phyloP scores from a whole-genome alignment of 2,888 invertebrate species.

The Galeruca laticollis region DNA sequence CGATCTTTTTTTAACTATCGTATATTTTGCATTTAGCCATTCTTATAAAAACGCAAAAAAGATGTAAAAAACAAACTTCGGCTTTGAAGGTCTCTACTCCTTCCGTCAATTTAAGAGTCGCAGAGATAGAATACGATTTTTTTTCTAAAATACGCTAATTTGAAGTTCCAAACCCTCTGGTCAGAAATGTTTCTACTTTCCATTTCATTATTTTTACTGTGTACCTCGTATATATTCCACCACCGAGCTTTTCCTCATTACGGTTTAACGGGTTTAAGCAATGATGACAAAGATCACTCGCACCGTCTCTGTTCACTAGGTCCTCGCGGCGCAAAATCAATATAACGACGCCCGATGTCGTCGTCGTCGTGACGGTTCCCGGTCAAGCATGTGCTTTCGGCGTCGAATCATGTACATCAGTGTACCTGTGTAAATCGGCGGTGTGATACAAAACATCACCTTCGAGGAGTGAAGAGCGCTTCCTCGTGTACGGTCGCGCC shows the following conservation, averaged over 20 bases:
- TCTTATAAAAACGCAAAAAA: too few species aligned
- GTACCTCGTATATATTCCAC: neutral
- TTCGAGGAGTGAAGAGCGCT: slow-evolving; percentile 53
- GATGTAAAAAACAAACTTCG: too few species aligned
- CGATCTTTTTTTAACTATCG: too few species aligned
- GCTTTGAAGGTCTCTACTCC: too few species aligned
- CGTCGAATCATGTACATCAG: slow-evolving; percentile 47
- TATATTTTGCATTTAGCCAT: too few species aligned
- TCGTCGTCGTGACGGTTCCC: slow-evolving; percentile 46
- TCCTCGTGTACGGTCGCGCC: slow-evolving; percentile 55
- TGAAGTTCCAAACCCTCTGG: too few species aligned
- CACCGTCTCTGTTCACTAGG: slow-evolving; percentile 20
- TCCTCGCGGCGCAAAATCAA: slow-evolving; percentile 37
- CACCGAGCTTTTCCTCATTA: neutral
- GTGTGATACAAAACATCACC: slow-evolving; percentile 33
- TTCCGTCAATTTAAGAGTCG: too few species aligned
- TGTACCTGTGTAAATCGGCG: slow-evolving; percentile 26
- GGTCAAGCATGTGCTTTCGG: slow-evolving; percentile 55
- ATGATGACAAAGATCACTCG: slow-evolving; percentile 1
- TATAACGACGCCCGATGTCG: slow-evolving; percentile 28
- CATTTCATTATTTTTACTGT: too few species aligned
- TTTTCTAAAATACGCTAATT: too few species aligned
- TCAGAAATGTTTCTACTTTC: too few species aligned
- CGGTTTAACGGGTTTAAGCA: neutral
- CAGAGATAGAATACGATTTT: too few species aligned